phyloP scores from a whole-genome alignment of 2,888 invertebrate species.

The Drosophila mercatorum region DNA sequence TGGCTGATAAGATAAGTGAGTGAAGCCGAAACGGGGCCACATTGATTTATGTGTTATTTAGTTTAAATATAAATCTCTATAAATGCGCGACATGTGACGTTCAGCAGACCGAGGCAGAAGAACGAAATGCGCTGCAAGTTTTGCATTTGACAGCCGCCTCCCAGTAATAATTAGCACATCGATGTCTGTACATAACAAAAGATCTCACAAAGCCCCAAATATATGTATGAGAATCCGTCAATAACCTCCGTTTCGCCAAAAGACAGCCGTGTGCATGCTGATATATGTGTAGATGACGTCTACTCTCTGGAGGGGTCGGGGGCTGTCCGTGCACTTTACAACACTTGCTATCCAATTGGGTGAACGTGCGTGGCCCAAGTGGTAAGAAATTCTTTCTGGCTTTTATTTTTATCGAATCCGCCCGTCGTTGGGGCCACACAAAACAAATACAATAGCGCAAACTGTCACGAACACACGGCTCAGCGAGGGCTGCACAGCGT shows the following conservation, averaged over 20 bases:
- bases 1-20: constrained; percentile 64
- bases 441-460: constrained; percentile 49
- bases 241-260: constrained; percentile 84
- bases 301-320: neutral
- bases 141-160: neutral
- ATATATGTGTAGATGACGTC: constrained; percentile 17
- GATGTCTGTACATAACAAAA: neutral
- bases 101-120: neutral
- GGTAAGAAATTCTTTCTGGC: constrained; percentile 6
- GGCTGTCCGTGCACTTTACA: constrained; percentile 26
- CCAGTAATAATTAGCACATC: constrained; percentile 43
- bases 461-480: constrained; percentile 40
- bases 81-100: constrained; percentile 62
- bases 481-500: constrained; percentile 31
- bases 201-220: constrained; percentile 10
- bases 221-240: constrained; percentile 18
- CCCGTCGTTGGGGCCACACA: constrained; percentile 30
- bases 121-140: constrained; percentile 38
- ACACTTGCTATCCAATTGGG: constrained; percentile 34
- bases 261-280: constrained; percentile 84
- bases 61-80: constrained; percentile 65
- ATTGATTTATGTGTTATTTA: constrained; percentile 70
- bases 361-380: constrained; percentile 29
- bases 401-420: constrained; percentile 26
- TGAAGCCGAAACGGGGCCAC: constrained; percentile 24